These are phyloP conservation scores for Pelobates cultripes DNA, from an alignment of 2,797 vertebrate genomes.

Conservation along the genomic window DNA sequence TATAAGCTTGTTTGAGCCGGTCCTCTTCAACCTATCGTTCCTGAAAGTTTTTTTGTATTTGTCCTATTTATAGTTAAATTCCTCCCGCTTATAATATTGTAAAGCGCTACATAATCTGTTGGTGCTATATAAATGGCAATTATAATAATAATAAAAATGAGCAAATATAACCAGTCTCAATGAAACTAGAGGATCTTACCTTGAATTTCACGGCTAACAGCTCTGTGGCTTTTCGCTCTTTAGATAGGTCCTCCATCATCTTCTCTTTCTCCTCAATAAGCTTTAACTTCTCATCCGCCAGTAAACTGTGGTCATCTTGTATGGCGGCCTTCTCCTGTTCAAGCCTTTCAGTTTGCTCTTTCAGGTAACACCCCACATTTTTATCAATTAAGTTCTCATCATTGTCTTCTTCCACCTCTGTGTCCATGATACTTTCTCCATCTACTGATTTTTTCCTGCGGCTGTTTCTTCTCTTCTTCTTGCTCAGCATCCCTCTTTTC, in stretches of 20 bases:
- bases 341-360: slow-evolving; percentile 79
- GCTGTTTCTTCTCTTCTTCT: slow-evolving; percentile 86
- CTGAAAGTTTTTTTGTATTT: no score
- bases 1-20: no score
- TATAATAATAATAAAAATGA: no score
- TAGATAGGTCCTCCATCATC: slow-evolving; percentile 85
- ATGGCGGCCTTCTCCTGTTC: slow-evolving; percentile 86
- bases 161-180: background rate
- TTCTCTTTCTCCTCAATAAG: slow-evolving; percentile 86
- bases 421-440: slow-evolving; percentile 73
- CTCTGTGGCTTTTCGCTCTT: slow-evolving; percentile 89
- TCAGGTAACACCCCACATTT: slow-evolving; percentile 79
- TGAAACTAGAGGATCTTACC: slow-evolving; percentile 69
- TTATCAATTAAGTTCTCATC: slow-evolving; percentile 77
- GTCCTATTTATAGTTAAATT: no score
- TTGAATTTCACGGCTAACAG: slow-evolving; percentile 93
- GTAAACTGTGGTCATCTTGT: slow-evolving; percentile 85
- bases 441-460: slow-evolving; percentile 78
- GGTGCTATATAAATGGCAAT: no score
- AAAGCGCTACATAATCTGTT: no score
- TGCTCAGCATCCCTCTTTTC: slow-evolving; percentile 87
- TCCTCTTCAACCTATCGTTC: no score
- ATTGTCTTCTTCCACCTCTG: slow-evolving; percentile 73
- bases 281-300: slow-evolving; percentile 81
- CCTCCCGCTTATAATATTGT: no score